Evolutionary conservation across 2,888 invertebrate species (phyloP).

Genomic region (Tachina grossa): DNA sequence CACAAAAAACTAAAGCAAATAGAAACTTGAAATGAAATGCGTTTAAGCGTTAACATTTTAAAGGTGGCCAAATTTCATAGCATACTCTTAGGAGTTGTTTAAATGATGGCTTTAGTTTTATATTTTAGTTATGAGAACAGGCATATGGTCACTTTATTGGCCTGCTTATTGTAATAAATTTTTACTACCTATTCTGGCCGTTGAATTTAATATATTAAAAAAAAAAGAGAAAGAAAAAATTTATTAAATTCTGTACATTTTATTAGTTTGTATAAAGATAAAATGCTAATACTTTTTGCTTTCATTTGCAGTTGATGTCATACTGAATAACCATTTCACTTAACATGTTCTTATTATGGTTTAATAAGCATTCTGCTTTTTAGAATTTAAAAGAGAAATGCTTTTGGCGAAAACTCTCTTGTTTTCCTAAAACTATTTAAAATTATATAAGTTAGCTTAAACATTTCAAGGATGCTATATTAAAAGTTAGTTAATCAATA

Average conservation of each 20-base stretch:
- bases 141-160: conserved; percentile 15
- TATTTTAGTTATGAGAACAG: not conserved
- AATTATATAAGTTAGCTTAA: not conserved
- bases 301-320: conserved; percentile 39
- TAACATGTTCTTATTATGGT: conserved; percentile 2
- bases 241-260: conserved; percentile 38
- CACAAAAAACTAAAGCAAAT: conserved; percentile 15
- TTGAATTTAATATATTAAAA: conserved; percentile 31
- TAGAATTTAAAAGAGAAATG: not conserved
- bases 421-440: not conserved
- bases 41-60: conserved; percentile 56
- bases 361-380: not conserved
- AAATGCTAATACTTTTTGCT: not conserved
- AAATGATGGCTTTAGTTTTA: not conserved
- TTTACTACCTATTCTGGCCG: conserved; percentile 17
- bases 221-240: not conserved
- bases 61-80: conserved; percentile 44
- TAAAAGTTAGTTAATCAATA: too few species aligned
- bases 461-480: too few species aligned
- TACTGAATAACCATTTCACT: conserved; percentile 49
- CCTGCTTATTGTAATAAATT: conserved; percentile 8
- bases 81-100: not conserved
- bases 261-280: conserved; percentile 13
- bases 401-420: not conserved
- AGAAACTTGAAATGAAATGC: conserved; percentile 50